Evolutionary conservation across 2,113 vertebrate species (phyloP).

Genomic region (Neogobius melanostomus): DNA sequence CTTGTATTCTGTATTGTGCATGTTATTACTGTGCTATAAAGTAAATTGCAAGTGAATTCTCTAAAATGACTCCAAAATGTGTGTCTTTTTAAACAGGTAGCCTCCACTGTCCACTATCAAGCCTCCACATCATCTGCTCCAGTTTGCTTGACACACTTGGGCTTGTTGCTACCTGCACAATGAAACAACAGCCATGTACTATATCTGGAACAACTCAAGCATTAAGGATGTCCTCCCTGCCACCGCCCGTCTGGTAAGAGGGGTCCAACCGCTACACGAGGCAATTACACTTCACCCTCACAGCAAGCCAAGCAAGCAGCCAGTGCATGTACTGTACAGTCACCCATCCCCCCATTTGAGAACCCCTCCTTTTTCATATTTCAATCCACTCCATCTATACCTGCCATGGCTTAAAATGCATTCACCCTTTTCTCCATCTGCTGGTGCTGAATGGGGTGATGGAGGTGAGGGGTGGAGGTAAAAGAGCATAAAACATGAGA

Average conservation of each 20-base stretch:
- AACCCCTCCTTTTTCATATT: conserved; percentile 15
- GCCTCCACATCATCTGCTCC: neutral
- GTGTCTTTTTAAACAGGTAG: neutral
- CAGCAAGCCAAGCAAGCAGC: conserved; percentile 36
- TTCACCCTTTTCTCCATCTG: conserved; percentile 32
- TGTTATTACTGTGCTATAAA: too few species aligned
- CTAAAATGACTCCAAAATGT: too few species aligned
- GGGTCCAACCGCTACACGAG: conserved; percentile 59
- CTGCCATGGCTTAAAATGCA: conserved; percentile 36
- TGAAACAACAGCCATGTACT: conserved; percentile 28
- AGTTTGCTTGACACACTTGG: conserved; percentile 32
- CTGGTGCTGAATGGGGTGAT: conserved; percentile 13
- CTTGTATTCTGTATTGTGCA: too few species aligned
- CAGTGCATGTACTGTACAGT: neutral
- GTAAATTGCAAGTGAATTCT: too few species aligned
- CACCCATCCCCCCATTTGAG: conserved; percentile 56
- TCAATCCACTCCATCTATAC: conserved; percentile 30
- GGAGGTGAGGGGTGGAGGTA: conserved; percentile 37
- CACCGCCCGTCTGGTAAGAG: conserved; percentile 49
- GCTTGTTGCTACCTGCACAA: conserved; percentile 37
- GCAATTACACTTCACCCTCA: conserved; percentile 73
- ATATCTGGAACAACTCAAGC: conserved; percentile 23
- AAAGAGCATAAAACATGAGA: conserved; percentile 52
- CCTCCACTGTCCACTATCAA: neutral
- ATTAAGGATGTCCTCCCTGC: conserved; percentile 36